Conservation (phyloP, 2,888 invertebrate species). For the Apamea sordens region DNA sequence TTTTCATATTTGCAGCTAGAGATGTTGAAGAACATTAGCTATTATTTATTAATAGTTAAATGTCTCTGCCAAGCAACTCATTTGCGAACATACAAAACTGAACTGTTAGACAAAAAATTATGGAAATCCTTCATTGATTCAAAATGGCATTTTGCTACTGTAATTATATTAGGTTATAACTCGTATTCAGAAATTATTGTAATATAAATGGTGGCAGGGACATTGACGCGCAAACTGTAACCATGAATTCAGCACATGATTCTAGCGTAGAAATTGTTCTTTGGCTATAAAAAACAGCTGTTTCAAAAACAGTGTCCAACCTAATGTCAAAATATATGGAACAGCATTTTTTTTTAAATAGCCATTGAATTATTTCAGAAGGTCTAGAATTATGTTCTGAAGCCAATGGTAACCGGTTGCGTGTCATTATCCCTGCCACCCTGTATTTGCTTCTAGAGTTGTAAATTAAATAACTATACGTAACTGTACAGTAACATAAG, state of each 20-base stretch:
- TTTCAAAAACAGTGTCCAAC: too few species aligned
- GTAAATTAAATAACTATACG: not conserved
- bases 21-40: constrained; percentile 58
- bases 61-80: constrained; percentile 46
- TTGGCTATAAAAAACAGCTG: not conserved
- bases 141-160: constrained; percentile 13
- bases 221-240: not conserved
- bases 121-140: constrained; percentile 10
- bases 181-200: constrained; percentile 8
- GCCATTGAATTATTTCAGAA: too few species aligned
- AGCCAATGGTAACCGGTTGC: not conserved
- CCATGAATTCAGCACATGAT: not conserved
- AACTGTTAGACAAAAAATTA: not conserved
- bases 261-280: not conserved
- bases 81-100: constrained; percentile 17
- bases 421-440: not conserved
- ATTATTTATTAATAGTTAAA: constrained; percentile 65
- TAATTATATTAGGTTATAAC: constrained; percentile 6
- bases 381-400: too few species aligned
- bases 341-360: too few species aligned
- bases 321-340: too few species aligned
- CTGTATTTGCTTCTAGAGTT: constrained; percentile 15
- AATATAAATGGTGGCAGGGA: not conserved
- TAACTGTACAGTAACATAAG: constrained; percentile 18
- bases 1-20: constrained; percentile 58